A percentile compares a stretch with the other conserved stretches of the same genome.
phyloP scores from a whole-genome alignment of 2,888 invertebrate genomes.

The Eristalis arbustorum region DNA sequence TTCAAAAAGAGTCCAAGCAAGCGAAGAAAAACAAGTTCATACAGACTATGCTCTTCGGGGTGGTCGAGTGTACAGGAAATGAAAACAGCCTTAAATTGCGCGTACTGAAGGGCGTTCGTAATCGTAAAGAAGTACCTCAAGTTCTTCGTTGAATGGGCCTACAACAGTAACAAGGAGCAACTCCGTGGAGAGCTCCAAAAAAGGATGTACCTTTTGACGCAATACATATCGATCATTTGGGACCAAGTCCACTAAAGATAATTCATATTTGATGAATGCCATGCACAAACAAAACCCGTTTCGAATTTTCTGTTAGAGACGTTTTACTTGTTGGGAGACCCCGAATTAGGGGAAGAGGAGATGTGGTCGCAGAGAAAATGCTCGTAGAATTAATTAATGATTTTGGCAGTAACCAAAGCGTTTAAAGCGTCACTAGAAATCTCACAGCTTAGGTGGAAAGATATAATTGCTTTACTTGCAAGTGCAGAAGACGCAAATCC shows the following conservation, averaged over 20 bases:
- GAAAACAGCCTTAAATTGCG: slow-evolving; percentile 1
- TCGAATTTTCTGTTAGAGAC: no score
- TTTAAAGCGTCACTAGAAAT: no score
- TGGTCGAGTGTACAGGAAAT: slow-evolving; percentile 13
- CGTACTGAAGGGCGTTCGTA: slow-evolving; percentile 32
- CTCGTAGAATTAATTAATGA: no score
- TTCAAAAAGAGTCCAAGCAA: no score
- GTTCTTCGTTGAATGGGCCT: slow-evolving; percentile 29
- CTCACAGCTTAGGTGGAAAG: no score
- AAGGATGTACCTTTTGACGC: slow-evolving; percentile 25
- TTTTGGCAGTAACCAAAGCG: no score
- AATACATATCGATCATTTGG: slow-evolving; percentile 10
- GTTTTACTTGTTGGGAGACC: no score
- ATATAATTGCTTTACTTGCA: no score
- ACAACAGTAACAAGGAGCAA: slow-evolving; percentile 20
- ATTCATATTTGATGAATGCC: slow-evolving; percentile 3
- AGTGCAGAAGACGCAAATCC: no score
- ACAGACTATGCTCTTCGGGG: neutral
- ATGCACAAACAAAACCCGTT: slow-evolving; percentile 22
- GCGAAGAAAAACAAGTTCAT: no score
- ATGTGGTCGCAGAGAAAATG: no score
- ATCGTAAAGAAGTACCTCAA: slow-evolving; percentile 28
- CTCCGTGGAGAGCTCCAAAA: slow-evolving; percentile 26
- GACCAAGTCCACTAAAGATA: slow-evolving; percentile 29
- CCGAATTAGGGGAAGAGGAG: no score